Percentiles rank a stretch among this genome's conserved stretches.
Evolutionary conservation across 2,113 vertebrate species (phyloP).

Genomic region (Tamias sibiricus): DNA sequence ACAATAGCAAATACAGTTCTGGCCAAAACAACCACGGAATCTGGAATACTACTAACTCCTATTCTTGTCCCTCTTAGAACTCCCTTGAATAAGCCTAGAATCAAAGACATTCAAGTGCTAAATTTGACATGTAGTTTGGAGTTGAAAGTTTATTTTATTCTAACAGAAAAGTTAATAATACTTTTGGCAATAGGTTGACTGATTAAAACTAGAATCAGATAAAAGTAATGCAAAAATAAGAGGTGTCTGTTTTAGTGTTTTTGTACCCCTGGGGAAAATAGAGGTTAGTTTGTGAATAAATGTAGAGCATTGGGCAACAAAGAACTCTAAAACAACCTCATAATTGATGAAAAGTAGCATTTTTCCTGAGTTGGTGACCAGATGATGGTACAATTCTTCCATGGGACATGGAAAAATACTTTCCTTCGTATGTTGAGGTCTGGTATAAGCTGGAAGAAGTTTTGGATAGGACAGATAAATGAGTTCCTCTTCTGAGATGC

Average conservation of each 20-base stretch:
- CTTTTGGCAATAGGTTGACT: not conserved
- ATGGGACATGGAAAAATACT: not conserved
- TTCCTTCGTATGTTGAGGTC: not conserved
- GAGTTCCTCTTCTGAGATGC: not conserved
- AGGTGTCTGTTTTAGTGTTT: not conserved
- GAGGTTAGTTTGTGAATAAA: slow-evolving; percentile 35
- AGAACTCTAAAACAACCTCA: not conserved
- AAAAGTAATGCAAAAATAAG: slow-evolving; percentile 33
- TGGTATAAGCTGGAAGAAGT: slow-evolving; percentile 6
- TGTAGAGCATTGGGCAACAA: not conserved
- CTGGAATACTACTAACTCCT: not conserved
- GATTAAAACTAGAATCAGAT: slow-evolving; percentile 13
- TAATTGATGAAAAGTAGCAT: not conserved
- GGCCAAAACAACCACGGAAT: not conserved
- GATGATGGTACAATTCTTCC: not conserved
- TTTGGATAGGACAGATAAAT: slow-evolving; percentile 33
- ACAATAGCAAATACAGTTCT: not conserved
- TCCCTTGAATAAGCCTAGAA: not conserved
- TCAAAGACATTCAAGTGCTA: slow-evolving; percentile 16
- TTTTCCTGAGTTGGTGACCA: not conserved
- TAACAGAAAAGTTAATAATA: slow-evolving; percentile 13
- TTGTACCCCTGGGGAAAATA: not conserved
- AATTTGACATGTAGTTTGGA: not conserved
- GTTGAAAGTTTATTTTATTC: not conserved
- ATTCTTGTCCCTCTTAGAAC: not conserved